Evolutionary conservation across 2,113 vertebrate species (phyloP).

Genomic region (Leptosomus discolor): DNA sequence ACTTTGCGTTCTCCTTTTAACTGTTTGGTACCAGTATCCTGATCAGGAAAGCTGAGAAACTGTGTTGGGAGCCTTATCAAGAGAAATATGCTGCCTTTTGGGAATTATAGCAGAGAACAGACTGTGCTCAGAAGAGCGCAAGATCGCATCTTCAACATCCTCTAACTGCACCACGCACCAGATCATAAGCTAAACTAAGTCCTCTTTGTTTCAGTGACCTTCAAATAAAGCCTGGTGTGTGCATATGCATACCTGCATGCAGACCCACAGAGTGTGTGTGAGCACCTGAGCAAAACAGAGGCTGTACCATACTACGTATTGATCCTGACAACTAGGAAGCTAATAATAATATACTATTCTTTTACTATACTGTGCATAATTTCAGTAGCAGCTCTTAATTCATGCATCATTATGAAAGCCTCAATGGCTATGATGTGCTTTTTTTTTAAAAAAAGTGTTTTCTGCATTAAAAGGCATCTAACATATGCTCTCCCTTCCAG

Average conservation of each 20-base stretch:
- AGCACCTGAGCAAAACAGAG: background rate
- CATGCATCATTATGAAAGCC: background rate
- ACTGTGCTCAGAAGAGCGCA: background rate
- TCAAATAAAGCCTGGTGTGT: background rate
- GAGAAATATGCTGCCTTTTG: background rate
- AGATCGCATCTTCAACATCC: background rate
- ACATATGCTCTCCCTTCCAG: background rate
- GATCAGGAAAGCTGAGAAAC: background rate
- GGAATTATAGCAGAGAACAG: background rate
- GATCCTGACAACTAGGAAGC: background rate
- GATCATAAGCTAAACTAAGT: background rate
- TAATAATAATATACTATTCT: background rate
- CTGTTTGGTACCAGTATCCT: background rate
- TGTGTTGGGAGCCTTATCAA: background rate
- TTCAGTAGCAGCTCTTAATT: background rate
- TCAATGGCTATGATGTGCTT: background rate
- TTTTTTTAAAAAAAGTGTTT: background rate
- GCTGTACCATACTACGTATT: no score
- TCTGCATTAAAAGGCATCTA: background rate
- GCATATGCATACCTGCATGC: fast-evolving
- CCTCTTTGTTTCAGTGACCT: background rate
- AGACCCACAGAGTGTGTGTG: background rate
- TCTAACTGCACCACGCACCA: background rate
- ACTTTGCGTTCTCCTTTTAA: background rate
- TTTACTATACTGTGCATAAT: background rate